Evolutionary conservation across 2,797 vertebrate genomes (phyloP).

Genomic region (Karalla daura): DNA sequence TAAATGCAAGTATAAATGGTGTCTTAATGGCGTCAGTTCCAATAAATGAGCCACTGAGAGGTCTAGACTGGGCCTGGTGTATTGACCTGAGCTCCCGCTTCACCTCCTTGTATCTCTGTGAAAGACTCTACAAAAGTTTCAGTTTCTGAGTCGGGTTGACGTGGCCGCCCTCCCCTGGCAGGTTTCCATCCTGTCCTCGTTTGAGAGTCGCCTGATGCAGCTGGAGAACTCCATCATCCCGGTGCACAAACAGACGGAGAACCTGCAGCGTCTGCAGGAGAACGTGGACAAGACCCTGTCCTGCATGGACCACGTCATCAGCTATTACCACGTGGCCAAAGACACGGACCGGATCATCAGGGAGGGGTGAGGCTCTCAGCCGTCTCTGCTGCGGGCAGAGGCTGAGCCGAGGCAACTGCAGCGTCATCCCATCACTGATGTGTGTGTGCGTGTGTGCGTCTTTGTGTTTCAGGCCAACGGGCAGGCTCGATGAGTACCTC

Average conservation of each 20-base stretch:
- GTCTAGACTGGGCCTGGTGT: no score
- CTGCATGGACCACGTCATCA: conserved; percentile 97
- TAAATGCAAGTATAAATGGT: no score
- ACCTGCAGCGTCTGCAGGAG: conserved; percentile 96
- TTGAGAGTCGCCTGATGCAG: conserved; percentile 97
- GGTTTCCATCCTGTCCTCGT: conserved; percentile 98
- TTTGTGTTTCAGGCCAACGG: conserved; percentile 85
- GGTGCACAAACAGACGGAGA: conserved; percentile 98
- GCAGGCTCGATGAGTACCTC: conserved; percentile 93
- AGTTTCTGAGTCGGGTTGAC: accelerated
- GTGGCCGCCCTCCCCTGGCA: conserved; percentile 34
- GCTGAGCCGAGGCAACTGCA: not conserved
- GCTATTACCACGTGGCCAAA: conserved; percentile 97
- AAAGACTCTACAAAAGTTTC: not conserved
- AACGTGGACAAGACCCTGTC: conserved; percentile 96
- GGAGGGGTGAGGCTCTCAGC: conserved; percentile 88
- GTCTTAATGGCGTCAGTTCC: no score
- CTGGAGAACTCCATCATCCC: conserved; percentile 99
- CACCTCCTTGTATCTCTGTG: no score
- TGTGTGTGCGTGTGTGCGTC: no score
- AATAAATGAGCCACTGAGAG: no score
- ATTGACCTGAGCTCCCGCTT: no score
- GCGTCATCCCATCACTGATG: no score
- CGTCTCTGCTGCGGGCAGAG: not conserved
- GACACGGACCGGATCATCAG: conserved; percentile 95